Base-by-base conservation (phyloP, 2,113 vertebrate genomes). In the Perca schrenkii region DNA sequence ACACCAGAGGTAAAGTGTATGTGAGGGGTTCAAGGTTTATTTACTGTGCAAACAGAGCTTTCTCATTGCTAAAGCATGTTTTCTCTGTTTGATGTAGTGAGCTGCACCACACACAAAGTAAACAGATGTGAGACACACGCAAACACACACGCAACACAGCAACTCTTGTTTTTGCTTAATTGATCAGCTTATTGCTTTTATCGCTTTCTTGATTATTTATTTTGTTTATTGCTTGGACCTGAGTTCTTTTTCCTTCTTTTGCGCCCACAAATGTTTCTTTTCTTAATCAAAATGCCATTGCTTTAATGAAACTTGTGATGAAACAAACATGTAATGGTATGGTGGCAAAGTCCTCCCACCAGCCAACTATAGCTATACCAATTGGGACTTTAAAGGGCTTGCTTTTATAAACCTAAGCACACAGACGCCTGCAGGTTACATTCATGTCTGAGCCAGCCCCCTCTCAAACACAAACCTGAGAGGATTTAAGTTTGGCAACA, bases 31-130 rank as follows among this genome's bases (percentile, higher is more conserved):
- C 40, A 67, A 50, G 64, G 83, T 73, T 82, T 91, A 57, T 88
- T 90, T 86, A 22, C 79, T 61, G 52, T 80, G 70, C 82, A 88
- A 86, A 86, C 77, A 85, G 25, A 80, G 50, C 54, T 25, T 78
- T 40, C 17, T 70, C 50, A 86, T 79, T 69, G 80, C 69, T 63
- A 19, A 65, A 63, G 25, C 17, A 60, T 72, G 79, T 58, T 70
- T 65, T 22, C n/a, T 50, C 63, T 80, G 74, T 82, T 81, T 83
- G 79, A 79, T 74, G 62, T 47, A 53, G 50, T 34, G 58, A 66
- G 60, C 56, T n/a, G 25, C 0, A 2, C 46, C 60, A 64, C 73
- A 87, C 60, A 66, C 40, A 75, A 43, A 67, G 3, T 19, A 66
- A 80, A 84, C 75, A 89, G 4, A 62, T 72, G 11, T 64, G 47